A percentile compares a stretch with the other conserved stretches of the same genome.
Conservation (phyloP, 2,113 vertebrate species). For the Camelus bactrianus region DNA sequence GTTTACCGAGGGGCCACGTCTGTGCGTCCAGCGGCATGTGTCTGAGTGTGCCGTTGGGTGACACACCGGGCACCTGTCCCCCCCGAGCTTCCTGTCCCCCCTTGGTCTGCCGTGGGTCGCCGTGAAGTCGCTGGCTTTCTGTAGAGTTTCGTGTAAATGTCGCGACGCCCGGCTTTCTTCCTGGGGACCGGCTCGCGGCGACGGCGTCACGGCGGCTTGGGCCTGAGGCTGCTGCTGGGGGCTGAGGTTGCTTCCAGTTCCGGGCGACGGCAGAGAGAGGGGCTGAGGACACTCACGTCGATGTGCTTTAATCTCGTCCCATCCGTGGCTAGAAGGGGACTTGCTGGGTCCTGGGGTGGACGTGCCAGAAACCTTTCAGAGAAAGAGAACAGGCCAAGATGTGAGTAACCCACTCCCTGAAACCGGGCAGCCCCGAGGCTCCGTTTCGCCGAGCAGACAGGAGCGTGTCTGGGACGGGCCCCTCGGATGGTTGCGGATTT, state of each 20-base stretch:
- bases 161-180: too few relatives aligned
- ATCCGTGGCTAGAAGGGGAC: not conserved
- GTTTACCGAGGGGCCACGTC: not conserved
- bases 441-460: not conserved
- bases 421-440: too few relatives aligned
- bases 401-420: not conserved
- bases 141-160: not conserved
- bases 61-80: not conserved
- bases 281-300: not conserved
- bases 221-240: not conserved
- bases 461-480: too few relatives aligned
- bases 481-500: not conserved
- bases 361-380: not conserved
- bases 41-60: not conserved
- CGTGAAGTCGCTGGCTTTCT: not conserved
- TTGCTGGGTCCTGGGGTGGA: not conserved
- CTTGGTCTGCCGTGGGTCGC: too few relatives aligned
- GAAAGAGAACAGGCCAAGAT: not conserved
- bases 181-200: rapidly evolving
- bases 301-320: not conserved
- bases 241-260: not conserved
- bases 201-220: rapidly evolving
- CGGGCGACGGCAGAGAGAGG: not conserved
- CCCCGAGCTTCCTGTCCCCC: too few relatives aligned
- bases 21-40: rapidly evolving